Conservation (phyloP, 2,888 invertebrate species). For the Himalopsyche japonica region DNA sequence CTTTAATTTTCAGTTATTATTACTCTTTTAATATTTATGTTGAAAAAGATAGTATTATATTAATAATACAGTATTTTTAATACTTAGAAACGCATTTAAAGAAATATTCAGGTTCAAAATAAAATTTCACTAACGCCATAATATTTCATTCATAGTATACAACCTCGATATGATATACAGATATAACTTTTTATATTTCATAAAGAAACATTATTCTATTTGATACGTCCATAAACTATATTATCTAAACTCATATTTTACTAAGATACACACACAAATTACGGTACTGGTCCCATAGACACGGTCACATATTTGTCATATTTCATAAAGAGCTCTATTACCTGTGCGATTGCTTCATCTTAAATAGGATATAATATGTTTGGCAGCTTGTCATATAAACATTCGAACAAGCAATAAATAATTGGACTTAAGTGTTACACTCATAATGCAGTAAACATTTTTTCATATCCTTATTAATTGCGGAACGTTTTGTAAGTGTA, state of each 20-base stretch:
- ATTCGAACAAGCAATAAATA: slow-evolving; percentile 10
- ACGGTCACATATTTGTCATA: not conserved
- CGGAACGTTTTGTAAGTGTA: not conserved
- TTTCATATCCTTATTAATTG: slow-evolving; percentile 19
- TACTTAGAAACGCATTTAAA: too few relatives aligned
- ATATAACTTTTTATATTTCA: too few relatives aligned
- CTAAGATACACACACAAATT: not conserved
- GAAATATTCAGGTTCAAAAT: too few relatives aligned
- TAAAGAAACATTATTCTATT: not conserved
- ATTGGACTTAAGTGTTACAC: not conserved
- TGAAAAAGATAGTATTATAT: too few relatives aligned
- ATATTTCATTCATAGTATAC: too few relatives aligned
- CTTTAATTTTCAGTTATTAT: too few relatives aligned
- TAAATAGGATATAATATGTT: slow-evolving; percentile 26
- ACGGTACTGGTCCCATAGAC: not conserved
- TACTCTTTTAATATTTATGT: too few relatives aligned
- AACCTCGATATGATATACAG: too few relatives aligned
- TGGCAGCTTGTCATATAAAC: slow-evolving; percentile 28
- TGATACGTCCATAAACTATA: not conserved
- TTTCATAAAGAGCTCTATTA: not conserved
- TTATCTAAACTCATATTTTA: not conserved
- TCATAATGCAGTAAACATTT: not conserved
- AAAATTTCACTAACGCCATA: too few relatives aligned
- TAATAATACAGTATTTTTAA: too few relatives aligned
- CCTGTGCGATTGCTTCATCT: not conserved